Evolutionary conservation across 2,113 vertebrate genomes (phyloP).

Genomic region (Gila orcuttii): DNA sequence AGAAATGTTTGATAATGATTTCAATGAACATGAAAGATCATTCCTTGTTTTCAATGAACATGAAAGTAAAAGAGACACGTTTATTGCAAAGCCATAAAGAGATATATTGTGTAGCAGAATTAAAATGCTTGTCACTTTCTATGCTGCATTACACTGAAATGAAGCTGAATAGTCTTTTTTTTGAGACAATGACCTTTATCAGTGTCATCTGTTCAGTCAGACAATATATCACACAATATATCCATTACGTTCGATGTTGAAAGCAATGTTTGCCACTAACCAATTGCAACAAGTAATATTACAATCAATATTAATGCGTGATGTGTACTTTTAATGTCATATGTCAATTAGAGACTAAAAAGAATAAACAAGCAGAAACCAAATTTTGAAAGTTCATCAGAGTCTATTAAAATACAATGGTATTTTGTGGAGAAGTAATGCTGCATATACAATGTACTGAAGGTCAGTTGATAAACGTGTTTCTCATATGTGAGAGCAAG

Average conservation of each 20-base stretch:
- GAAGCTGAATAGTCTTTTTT: not conserved
- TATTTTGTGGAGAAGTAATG: too few species aligned
- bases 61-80: too few species aligned
- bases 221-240: not conserved
- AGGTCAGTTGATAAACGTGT: not conserved
- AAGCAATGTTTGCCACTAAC: not conserved
- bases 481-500: not conserved
- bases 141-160: not conserved
- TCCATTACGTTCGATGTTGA: not conserved
- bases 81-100: too few species aligned
- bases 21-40: too few species aligned
- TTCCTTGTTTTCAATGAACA: too few species aligned
- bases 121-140: not conserved
- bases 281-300: not conserved
- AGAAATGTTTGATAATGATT: too few species aligned
- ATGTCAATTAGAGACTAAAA: not conserved
- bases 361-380: not conserved
- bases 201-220: not conserved
- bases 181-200: not conserved
- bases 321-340: not conserved
- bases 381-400: not conserved
- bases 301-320: not conserved
- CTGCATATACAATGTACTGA: too few species aligned
- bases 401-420: too few species aligned
- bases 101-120: not conserved